Percentiles rank a stretch among this genome's conserved stretches.
phyloP scores from a whole-genome alignment of 1,140 invertebrate species.

The Ctenoplectra terminalis region DNA sequence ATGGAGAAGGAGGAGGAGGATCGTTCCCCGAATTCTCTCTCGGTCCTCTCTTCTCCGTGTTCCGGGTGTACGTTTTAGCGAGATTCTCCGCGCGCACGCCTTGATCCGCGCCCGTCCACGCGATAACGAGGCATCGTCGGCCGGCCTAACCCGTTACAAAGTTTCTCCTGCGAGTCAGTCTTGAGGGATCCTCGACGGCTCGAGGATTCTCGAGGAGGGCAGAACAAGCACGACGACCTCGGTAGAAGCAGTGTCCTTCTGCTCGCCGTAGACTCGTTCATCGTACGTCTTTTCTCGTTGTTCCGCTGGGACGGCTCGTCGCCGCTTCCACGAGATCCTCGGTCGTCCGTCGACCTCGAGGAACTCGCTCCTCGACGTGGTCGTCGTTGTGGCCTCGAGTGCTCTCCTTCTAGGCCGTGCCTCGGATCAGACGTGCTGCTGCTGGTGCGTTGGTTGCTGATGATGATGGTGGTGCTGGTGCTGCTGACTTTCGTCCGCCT shows the following conservation, averaged over 20 bases:
- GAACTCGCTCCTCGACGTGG: constrained; percentile 31
- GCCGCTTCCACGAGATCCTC: constrained; percentile 41
- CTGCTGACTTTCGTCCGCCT: constrained; percentile 78
- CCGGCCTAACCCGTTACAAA: constrained; percentile 38
- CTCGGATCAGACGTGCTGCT: constrained; percentile 78
- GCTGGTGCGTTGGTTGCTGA: constrained; percentile 59
- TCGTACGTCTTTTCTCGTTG: constrained; percentile 32
- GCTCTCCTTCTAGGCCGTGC: constrained; percentile 46
- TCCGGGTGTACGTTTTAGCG: not conserved
- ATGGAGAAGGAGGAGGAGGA: not conserved
- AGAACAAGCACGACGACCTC: constrained; percentile 37
- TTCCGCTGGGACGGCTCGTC: constrained; percentile 5
- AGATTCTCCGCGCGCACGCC: constrained; percentile 2
- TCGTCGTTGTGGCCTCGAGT: constrained; percentile 36
- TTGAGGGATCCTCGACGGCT: constrained; percentile 63
- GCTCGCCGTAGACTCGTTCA: constrained; percentile 17
- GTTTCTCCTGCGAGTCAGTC: constrained; percentile 68
- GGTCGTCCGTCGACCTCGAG: constrained; percentile 56
- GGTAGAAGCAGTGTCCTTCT: constrained; percentile 21
- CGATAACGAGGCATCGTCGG: constrained; percentile 10
- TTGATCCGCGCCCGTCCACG: not conserved
- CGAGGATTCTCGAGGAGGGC: constrained; percentile 46
- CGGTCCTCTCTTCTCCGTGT: not conserved
- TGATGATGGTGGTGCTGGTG: constrained; percentile 67
- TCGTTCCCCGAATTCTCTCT: not conserved